Conservation (phyloP, 1,140 invertebrate genomes). For the Drosophila rufa region DNA sequence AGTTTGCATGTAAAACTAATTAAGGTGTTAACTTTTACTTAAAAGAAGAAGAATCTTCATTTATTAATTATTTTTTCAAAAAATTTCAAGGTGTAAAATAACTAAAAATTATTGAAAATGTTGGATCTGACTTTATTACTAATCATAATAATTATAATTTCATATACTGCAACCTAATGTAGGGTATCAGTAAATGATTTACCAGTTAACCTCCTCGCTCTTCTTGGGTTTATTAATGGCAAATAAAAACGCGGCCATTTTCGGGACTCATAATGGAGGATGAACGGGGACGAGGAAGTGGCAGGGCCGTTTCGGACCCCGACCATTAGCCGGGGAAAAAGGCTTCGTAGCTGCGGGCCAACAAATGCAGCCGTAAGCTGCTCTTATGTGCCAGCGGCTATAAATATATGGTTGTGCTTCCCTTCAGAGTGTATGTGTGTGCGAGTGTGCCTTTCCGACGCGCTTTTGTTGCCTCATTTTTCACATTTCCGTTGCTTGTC, state of each 20-base stretch:
- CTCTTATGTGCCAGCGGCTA: constrained; percentile 38
- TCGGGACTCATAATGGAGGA: constrained; percentile 11
- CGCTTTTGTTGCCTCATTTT: constrained; percentile 68
- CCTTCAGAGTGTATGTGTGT: constrained; percentile 7
- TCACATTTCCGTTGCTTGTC: constrained; percentile 63
- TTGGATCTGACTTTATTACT: no score
- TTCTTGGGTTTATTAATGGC: constrained; percentile 42
- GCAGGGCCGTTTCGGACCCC: constrained; percentile 6
- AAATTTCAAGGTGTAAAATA: no score
- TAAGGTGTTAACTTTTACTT: background rate
- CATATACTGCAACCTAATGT: background rate
- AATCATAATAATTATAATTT: background rate
- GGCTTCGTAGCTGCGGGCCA: constrained; percentile 32
- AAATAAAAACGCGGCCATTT: constrained; percentile 36
- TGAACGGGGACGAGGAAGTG: background rate
- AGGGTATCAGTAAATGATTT: constrained; percentile 7
- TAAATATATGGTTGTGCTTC: constrained; percentile 21
- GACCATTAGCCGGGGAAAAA: constrained; percentile 44
- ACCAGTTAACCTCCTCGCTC: background rate
- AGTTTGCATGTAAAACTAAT: background rate
- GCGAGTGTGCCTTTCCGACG: constrained; percentile 27
- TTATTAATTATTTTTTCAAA: no score
- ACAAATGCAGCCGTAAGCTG: constrained; percentile 52
- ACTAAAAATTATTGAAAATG: no score
- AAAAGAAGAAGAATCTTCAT: no score